Percentiles rank a stretch among this genome's conserved stretches.
Evolutionary conservation across 2,888 invertebrate genomes (phyloP).

Genomic region (Chrysodeixis includens): DNA sequence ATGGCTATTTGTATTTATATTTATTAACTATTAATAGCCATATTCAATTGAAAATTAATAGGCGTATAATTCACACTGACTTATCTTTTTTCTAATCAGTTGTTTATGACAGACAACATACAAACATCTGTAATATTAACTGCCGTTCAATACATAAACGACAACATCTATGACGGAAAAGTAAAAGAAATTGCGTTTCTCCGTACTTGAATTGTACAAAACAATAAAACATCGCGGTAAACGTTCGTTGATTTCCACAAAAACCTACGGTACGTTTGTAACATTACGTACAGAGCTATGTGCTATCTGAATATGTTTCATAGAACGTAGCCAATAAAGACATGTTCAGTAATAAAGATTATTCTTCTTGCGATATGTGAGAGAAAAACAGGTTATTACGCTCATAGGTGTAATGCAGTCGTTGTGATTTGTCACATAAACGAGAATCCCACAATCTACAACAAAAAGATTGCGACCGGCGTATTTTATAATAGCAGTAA

Average conservation of each 20-base stretch:
- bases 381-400: conserved; percentile 19
- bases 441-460: conserved; percentile 11
- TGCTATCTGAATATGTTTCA: conserved; percentile 9
- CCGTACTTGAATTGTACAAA: not conserved
- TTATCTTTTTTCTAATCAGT: too few relatives aligned
- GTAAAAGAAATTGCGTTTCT: not conserved
- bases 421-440: conserved; percentile 21
- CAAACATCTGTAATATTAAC: not conserved
- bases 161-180: not conserved
- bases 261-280: not conserved
- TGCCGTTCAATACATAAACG: too few relatives aligned
- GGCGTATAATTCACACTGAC: too few relatives aligned
- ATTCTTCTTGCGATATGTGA: conserved; percentile 11
- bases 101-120: not conserved
- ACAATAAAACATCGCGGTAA: not conserved
- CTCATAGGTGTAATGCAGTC: conserved; percentile 18
- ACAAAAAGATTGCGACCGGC: conserved; percentile 27
- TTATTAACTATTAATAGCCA: too few relatives aligned
- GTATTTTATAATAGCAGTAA: conserved; percentile 39
- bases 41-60: too few relatives aligned
- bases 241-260: not conserved
- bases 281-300: not conserved
- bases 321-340: conserved; percentile 4
- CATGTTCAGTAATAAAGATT: conserved; percentile 22
- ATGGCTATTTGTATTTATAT: too few relatives aligned